phyloP scores from a whole-genome alignment of 2,113 vertebrate genomes.

The Ophthalmolycus amberensis region DNA sequence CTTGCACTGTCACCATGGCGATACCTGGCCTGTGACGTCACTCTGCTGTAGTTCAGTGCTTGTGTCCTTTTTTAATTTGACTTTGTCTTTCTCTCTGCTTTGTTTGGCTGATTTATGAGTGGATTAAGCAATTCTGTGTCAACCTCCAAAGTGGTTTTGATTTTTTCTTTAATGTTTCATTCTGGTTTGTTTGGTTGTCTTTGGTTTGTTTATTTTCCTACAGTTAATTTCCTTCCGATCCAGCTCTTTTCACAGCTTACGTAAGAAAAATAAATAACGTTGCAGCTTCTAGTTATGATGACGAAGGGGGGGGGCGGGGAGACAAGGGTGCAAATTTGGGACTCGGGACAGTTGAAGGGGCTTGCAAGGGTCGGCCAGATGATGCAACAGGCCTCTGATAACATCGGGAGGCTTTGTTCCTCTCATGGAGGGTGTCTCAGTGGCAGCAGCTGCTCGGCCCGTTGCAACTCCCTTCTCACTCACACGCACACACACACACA shows the following conservation, averaged over 20 bases:
- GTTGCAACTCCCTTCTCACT: slow-evolving; percentile 50
- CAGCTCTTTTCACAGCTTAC: slow-evolving; percentile 99
- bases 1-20: slow-evolving; percentile 95
- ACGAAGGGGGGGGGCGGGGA: slow-evolving; percentile 10
- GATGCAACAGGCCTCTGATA: slow-evolving; percentile 48
- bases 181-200: slow-evolving; percentile 88
- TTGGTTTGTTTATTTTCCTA: slow-evolving; percentile 83
- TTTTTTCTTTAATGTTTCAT: slow-evolving; percentile 80
- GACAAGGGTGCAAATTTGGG: slow-evolving; percentile 45
- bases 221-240: slow-evolving; percentile 97
- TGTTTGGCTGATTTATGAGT: slow-evolving; percentile 99
- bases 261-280: slow-evolving; percentile 34
- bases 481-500: too few species aligned
- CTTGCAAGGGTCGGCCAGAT: slow-evolving; percentile 46
- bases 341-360: slow-evolving; percentile 19
- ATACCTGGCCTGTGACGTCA: slow-evolving; percentile 94
- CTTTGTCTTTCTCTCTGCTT: slow-evolving; percentile 90
- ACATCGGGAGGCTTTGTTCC: slow-evolving; percentile 48
- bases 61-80: slow-evolving; percentile 87
- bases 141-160: slow-evolving; percentile 95
- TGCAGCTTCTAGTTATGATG: slow-evolving; percentile 17
- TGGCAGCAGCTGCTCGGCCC: slow-evolving; percentile 53
- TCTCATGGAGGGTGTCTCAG: slow-evolving; percentile 53
- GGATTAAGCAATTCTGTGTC: slow-evolving; percentile 93
- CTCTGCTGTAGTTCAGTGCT: slow-evolving; percentile 99